Evolutionary conservation across 2,888 invertebrate genomes (phyloP), one percentile per base, ranked within the genome.

Genomic region (Polydesmus complanatus): DNA sequence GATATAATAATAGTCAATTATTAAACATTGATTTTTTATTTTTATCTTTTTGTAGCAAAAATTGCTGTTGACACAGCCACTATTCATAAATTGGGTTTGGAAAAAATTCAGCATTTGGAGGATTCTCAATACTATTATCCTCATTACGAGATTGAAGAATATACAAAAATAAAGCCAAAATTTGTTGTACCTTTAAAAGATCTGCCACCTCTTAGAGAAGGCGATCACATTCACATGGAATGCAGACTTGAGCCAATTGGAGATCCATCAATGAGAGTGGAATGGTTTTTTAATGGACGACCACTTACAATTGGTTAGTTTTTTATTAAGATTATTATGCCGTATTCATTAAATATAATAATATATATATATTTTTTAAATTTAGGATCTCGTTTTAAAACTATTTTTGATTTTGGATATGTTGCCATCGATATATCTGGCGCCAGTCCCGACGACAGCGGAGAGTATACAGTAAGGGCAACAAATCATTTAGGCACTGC

Each of bases 361-460:
- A 47, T 47, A 14, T 47, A 47, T 47, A n/a, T n/a, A n/a, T n/a
- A n/a, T n/a, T n/a, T n/a, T 47, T 47, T 51, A 14, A 51, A 19
- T 51, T 51, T 66, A 73, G 76, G 77, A 52, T 91, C 91, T 54
- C 83, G 96, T 70, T 96, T 94, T 78, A 84, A 86, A 71, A 93
- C 94, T 25, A 91, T 93, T 73, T 89, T 93, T 70, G 97, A 98
- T 72, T 97, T 97, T 73, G 97, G 97, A 21, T 95, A 91, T 73
- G 93, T 97, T 59, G 93, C 96, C 48, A 77, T 98, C 67, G 97
- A 97, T 70, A 93, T 98, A 63, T 83, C 94, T 64, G 90, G 94
- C 71, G 86, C 91, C 22, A 92, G 89, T 60, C 86, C 91, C n/a
- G 80, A 88, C 62, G 98, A 98, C 75, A 86, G 91, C 48, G 95